Conservation (phyloP, 2,888 invertebrate species). For the Stenotaenia linearis region DNA sequence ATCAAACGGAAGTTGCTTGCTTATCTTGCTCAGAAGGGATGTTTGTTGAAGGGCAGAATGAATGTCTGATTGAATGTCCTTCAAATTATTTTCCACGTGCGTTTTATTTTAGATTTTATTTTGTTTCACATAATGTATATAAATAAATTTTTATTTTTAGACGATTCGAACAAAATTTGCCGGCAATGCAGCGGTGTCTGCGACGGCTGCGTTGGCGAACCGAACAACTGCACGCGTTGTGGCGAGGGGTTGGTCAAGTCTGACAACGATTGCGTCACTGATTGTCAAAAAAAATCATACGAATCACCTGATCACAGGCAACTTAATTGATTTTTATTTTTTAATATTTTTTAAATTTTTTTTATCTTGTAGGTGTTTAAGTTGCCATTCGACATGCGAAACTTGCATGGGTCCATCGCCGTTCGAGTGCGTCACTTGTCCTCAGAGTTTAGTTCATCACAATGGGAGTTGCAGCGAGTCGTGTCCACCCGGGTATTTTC, state of each 20-base stretch:
- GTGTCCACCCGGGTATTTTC: conserved; percentile 69
- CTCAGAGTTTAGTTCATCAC: conserved; percentile 43
- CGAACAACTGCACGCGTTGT: conserved; percentile 78
- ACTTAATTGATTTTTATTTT: conserved; percentile 36
- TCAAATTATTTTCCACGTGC: conserved; percentile 81
- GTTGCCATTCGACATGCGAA: conserved; percentile 61
- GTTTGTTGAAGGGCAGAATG: conserved; percentile 73
- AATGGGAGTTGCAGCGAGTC: conserved; percentile 63
- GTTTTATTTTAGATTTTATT: conserved; percentile 38
- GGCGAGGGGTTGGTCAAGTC: conserved; percentile 80
- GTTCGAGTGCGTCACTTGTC: conserved; percentile 34
- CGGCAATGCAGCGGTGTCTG: conserved; percentile 81
- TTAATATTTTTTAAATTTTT: too few relatives aligned
- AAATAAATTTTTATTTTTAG: conserved; percentile 46
- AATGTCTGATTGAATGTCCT: conserved; percentile 78
- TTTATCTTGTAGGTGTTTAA: conserved; percentile 57
- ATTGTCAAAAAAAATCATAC: conserved; percentile 73
- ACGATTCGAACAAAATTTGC: conserved; percentile 67
- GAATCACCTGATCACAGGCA: conserved; percentile 79
- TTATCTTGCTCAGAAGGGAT: conserved; percentile 70
- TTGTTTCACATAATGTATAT: not conserved
- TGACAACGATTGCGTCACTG: conserved; percentile 72
- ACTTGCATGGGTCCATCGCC: conserved; percentile 53
- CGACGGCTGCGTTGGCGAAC: conserved; percentile 73
- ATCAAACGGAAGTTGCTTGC: conserved; percentile 79